These are phyloP conservation scores for Hylaeus anthracinus DNA, from an alignment of 1,140 invertebrate species.

Conservation along the genomic window DNA sequence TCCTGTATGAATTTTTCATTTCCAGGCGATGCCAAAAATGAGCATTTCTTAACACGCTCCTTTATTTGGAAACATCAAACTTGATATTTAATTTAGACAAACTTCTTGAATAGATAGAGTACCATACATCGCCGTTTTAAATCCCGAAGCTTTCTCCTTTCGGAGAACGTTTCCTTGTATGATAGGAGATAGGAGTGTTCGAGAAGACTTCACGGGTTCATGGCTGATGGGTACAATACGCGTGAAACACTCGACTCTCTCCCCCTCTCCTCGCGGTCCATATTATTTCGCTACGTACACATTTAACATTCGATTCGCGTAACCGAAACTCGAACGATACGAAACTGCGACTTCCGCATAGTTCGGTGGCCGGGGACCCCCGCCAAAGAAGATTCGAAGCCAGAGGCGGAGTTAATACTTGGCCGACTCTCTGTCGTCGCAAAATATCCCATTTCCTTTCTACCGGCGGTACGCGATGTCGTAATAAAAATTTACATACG, in stretches of 20 bases:
- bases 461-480: background rate
- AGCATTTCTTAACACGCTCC: too few relatives aligned
- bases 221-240: too few relatives aligned
- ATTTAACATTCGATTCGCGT: constrained; percentile 45
- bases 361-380: background rate
- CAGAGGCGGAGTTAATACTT: constrained; percentile 21
- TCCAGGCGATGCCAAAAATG: too few relatives aligned
- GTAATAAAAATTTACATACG: constrained; percentile 30
- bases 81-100: too few relatives aligned
- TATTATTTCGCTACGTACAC: constrained; percentile 31
- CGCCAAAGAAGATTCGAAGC: background rate
- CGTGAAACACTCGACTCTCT: background rate
- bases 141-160: too few relatives aligned
- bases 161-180: too few relatives aligned
- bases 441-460: constrained; percentile 19
- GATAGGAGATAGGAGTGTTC: too few relatives aligned
- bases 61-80: too few relatives aligned
- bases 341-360: constrained; percentile 3
- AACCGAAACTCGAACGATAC: constrained; percentile 11
- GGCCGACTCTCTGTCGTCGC: background rate
- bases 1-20: too few relatives aligned
- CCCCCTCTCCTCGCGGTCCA: background rate
- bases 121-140: too few relatives aligned
- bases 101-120: too few relatives aligned
- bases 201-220: too few relatives aligned